Percentiles rank a stretch among this genome's conserved stretches.
phyloP scores from a whole-genome alignment of 2,113 vertebrate genomes.

The Paradisaea rubra region DNA sequence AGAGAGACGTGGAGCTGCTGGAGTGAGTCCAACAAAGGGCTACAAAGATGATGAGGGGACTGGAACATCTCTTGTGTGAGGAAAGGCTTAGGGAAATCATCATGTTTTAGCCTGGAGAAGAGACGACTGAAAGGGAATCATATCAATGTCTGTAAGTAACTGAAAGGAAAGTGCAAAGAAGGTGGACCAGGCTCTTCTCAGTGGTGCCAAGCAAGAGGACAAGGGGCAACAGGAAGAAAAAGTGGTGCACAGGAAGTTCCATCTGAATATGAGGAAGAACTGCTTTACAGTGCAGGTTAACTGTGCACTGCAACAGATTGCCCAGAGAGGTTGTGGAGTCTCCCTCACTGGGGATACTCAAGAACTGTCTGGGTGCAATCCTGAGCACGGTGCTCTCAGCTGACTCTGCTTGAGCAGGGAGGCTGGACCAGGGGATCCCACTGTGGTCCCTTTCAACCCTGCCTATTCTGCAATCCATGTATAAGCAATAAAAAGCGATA shows the following conservation, averaged over 20 bases:
- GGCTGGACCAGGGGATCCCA: neutral
- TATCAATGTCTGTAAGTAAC: neutral
- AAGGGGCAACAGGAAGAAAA: neutral
- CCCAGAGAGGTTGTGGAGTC: neutral
- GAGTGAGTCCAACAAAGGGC: neutral
- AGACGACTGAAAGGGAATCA: neutral
- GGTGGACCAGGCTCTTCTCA: neutral
- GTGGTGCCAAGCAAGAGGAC: neutral
- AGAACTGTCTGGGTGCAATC: neutral
- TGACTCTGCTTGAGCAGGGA: neutral
- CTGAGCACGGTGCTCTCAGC: neutral
- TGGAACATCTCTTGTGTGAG: neutral
- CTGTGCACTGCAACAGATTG: too few species aligned
- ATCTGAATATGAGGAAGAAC: neutral
- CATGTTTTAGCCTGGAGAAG: neutral
- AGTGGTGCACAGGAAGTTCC: neutral
- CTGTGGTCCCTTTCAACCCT: neutral
- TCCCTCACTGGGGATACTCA: neutral
- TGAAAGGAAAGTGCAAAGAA: neutral
- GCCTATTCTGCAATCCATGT: neutral
- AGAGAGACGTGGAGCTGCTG: neutral
- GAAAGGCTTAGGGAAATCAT: neutral
- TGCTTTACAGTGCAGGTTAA: neutral
- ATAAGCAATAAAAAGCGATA: neutral
- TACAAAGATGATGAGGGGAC: too few species aligned